Base-by-base conservation (phyloP, 1,140 invertebrate genomes). In the Dendroctonus valens region DNA sequence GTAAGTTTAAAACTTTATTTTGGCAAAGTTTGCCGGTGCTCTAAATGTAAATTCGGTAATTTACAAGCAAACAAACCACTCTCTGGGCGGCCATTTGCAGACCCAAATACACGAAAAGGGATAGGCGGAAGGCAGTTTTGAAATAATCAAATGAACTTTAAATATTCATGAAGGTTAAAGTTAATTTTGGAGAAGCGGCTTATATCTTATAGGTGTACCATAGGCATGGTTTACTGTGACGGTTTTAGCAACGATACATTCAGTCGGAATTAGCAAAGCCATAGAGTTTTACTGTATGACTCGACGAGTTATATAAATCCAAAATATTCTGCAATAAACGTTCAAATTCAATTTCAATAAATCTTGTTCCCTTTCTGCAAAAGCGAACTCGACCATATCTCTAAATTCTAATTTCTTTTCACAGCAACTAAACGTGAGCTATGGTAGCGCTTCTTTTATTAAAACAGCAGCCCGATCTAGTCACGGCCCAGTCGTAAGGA, bases 401-500 rank as follows among this genome's bases (percentile, higher is more conserved):
- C 53, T 55, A 59, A 59, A 59, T 46, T 65, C 53, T 65, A 65
- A 65, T 65, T 65, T 50, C 62, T 63, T 65, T 57, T 57, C 62
- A 38, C 53, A 65, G 62, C 62, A 65, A 65, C 52, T 65, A 65
- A 65, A 67, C 51, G 55, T 67, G 58, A 67, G 42, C 54, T 67
- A 67, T 54, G 26, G 12, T 7, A 37, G 65, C 39, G 51, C 60
- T 58, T 57, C 52, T 68, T 63, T 61, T 70, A 72, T 72, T 70
- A 70, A 68, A 67, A 70, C 53, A 60, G 65, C 54, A 37, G 49
- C 66, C 41, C 50, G 57, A 60, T 67, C 58, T 55, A 71, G 70
- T 71, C 70, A 71, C 70, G 70, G 64, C 49, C 59, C 50, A 48
- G 55, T 59, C 59, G 62, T 67, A 69, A 64, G 68, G 60, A 73